Conservation (phyloP, 2,113 vertebrate species). For the Mustelus asterias region DNA sequence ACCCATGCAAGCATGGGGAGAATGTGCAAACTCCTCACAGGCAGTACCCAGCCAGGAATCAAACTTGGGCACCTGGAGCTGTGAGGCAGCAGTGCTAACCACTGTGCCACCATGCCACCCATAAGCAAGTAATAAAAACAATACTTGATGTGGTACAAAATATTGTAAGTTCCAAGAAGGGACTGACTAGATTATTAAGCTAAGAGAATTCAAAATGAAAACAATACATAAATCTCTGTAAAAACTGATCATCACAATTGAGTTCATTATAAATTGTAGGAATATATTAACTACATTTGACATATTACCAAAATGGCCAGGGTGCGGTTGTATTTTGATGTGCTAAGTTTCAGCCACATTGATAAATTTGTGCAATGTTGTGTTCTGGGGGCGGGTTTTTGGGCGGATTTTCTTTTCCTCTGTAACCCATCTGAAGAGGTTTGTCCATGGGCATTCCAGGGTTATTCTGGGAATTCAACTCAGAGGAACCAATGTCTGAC, state of each 20-base stretch:
- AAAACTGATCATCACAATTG: too few relatives aligned
- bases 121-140: not conserved
- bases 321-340: not conserved
- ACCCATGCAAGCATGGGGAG: too few relatives aligned
- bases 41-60: too few relatives aligned
- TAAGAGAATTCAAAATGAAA: not conserved
- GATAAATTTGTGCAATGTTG: not conserved
- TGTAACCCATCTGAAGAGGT: not conserved
- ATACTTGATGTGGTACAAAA: not conserved
- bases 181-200: not conserved
- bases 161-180: not conserved
- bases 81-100: too few relatives aligned
- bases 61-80: too few relatives aligned
- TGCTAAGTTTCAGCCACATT: not conserved
- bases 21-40: too few relatives aligned
- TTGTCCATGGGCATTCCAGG: not conserved
- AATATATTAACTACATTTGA: not conserved
- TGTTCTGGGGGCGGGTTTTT: not conserved
- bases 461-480: not conserved
- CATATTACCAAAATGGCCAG: not conserved
- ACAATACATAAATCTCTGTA: not conserved
- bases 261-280: too few relatives aligned
- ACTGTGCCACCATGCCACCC: too few relatives aligned
- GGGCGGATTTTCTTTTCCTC: not conserved
- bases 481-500: not conserved